Base-by-base conservation (phyloP, 2,113 vertebrate species). In the Phylloscopus whistleri region DNA sequence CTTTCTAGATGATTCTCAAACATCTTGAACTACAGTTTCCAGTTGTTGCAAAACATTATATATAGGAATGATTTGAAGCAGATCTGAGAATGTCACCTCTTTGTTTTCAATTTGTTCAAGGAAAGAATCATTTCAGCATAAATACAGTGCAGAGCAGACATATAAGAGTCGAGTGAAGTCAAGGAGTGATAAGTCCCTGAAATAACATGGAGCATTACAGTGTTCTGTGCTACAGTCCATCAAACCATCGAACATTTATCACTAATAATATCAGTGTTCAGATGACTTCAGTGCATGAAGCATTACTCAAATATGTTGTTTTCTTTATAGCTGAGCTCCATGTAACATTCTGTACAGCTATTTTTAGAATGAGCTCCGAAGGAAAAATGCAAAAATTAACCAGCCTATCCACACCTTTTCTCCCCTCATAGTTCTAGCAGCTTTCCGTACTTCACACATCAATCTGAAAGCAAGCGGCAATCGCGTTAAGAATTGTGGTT, bases 321-420 rank as follows among this genome's bases (percentile, higher is more conserved):
- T 78, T 43, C 87, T 53, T 85, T 80, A 49, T 6, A 86, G 64
- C 79, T 84, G 22, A 96, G 68, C 52, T 86, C 55, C 35, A 31
- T 4, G 16, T 35, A 74, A 39, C 43, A 46, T 74, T 80, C 60
- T 0, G 0, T 20, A 15, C 39, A 66, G 76, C 68, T 96, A 75
- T 90, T 80, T 94, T 96, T 68, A 92, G 49, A 51, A 80, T 39
- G 24, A 39, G 10, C n/a, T 95, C 23, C 52, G 41, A 74, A 78
- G 28, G 39, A 93, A 89, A 91, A 88, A 58, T 6, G 64, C 72
- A 82, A 90, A 93, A 87, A 76, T 89, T 78, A 93, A 60, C 69
- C 68, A 88, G 68, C 79, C 76, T 66, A 72, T 64, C 72, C 51
- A 92, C 75, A 93, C 41, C 78, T 91, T 82, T 82, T 51, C 64